Base-by-base conservation (phyloP, 2,888 invertebrate species). In the Merodon equestris region DNA sequence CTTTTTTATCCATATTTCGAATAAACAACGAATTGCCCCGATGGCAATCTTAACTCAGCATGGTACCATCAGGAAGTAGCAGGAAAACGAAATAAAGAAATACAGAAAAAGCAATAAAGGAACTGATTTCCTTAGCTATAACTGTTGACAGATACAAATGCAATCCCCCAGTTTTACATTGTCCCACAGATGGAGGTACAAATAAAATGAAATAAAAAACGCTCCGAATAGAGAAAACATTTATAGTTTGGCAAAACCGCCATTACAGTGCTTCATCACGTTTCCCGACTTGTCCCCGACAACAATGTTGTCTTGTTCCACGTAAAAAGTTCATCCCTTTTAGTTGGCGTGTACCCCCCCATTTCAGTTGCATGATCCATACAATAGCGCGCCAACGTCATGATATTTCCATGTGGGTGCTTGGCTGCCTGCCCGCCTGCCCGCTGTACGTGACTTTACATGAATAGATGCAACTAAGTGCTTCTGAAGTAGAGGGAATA, bases 391-490 rank as follows among this genome's bases (percentile, higher is more conserved):
- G 19, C 19, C 54, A 64, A 44, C 48, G 53, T 70, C 36, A 71
- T 60, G 77, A 63, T 27, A 27, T 58, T 67, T 77, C 67, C 77
- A 77, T 77, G 66, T 77, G 77, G 72, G 51, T 58, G 73, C 67
- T 63, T 77, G 63, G 72, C 57, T 61, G 66, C 45, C 72, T 40
- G 18, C 51, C 58, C 73, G 63, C 73, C 57, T 57, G 61, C 42
- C 72, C 19, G 17, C 45, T 48, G 73, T 77, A 73, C 77, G 77
- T 77, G 77, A 77, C 77, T 77, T 67, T 40, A 63, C 77, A 77
- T 72, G 34, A 45, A 75, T 58, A 67, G 47, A 54, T 70, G 40
- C 36, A 19, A 45, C 54, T 61, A 77, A 77, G 77, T 77, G 77
- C 73, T 72, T 77, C 67, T 73, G 44, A 45, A 77, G 76, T 72